phyloP scores from a whole-genome alignment of 2,113 vertebrate genomes.

The Tragulus kanchil region DNA sequence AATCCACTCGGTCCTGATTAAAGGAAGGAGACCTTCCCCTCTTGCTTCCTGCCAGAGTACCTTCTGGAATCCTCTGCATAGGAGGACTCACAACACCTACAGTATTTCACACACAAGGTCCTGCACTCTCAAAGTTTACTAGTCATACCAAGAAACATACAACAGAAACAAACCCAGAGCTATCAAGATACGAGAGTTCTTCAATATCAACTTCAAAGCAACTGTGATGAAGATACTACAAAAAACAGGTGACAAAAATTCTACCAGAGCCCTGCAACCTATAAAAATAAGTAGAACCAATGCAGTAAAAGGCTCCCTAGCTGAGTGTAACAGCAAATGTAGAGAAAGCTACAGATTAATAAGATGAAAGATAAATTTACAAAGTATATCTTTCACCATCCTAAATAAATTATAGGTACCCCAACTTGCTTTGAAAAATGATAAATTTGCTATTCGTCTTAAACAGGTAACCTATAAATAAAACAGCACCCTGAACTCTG shows the following conservation, averaged over 20 bases:
- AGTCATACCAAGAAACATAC: not conserved
- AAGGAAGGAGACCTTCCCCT: not conserved
- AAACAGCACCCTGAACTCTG: not conserved
- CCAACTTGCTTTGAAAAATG: not conserved
- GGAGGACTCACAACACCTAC: not conserved
- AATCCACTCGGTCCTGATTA: not conserved
- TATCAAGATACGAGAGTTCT: not conserved
- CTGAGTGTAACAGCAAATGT: not conserved
- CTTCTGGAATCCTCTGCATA: not conserved
- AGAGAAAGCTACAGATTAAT: not conserved
- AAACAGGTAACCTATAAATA: not conserved
- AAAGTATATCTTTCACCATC: not conserved
- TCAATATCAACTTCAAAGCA: not conserved
- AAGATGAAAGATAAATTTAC: not conserved
- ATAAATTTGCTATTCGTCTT: not conserved
- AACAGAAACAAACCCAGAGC: not conserved
- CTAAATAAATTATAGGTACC: not conserved
- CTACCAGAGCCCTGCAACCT: not conserved
- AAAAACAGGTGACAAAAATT: not conserved
- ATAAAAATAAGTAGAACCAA: not conserved
- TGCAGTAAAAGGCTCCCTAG: not conserved
- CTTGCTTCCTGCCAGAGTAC: not conserved
- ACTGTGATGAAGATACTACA: not conserved
- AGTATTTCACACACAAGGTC: not conserved
- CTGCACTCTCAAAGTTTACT: not conserved